phyloP scores from a whole-genome alignment of 2,888 invertebrate genomes.

The Drosophila nigricruria region DNA sequence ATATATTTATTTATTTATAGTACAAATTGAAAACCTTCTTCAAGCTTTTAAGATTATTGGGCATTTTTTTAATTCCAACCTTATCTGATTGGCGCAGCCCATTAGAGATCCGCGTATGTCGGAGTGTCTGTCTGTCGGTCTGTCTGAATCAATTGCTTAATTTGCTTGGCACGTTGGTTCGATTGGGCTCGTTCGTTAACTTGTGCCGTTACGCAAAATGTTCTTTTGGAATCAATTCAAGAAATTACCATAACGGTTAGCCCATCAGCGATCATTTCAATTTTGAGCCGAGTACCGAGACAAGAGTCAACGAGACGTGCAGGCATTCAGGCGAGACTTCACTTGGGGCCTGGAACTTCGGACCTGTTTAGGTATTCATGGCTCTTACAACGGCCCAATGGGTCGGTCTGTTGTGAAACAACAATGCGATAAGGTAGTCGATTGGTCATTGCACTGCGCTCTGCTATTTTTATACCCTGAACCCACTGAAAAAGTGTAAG shows the following conservation, averaged over 20 bases:
- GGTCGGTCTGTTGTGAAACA: conserved; percentile 44
- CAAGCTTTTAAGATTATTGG: neutral
- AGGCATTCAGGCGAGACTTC: conserved; percentile 60
- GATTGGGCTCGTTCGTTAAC: conserved; percentile 65
- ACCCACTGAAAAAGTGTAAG: neutral
- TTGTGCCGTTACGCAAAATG: conserved; percentile 74
- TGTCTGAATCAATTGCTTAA: conserved; percentile 44
- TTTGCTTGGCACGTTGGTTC: conserved; percentile 63
- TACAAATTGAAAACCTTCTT: neutral
- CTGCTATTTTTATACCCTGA: conserved; percentile 7
- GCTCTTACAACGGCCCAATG: conserved; percentile 21
- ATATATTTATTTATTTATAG: neutral
- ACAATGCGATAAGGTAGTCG: conserved; percentile 37
- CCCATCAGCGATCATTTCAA: conserved; percentile 32
- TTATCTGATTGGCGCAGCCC: no score
- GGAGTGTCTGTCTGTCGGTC: neutral
- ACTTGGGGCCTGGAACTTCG: conserved; percentile 30
- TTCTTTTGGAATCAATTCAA: conserved; percentile 75
- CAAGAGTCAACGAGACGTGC: conserved; percentile 48
- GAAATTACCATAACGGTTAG: conserved; percentile 76
- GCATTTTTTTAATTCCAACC: no score
- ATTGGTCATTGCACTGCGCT: conserved; percentile 70
- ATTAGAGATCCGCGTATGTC: no score
- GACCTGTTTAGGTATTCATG: conserved; percentile 58
- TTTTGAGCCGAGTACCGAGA: conserved; percentile 12